phyloP scores from a whole-genome alignment of 2,888 invertebrate species.

The Dryomyza anilis region DNA sequence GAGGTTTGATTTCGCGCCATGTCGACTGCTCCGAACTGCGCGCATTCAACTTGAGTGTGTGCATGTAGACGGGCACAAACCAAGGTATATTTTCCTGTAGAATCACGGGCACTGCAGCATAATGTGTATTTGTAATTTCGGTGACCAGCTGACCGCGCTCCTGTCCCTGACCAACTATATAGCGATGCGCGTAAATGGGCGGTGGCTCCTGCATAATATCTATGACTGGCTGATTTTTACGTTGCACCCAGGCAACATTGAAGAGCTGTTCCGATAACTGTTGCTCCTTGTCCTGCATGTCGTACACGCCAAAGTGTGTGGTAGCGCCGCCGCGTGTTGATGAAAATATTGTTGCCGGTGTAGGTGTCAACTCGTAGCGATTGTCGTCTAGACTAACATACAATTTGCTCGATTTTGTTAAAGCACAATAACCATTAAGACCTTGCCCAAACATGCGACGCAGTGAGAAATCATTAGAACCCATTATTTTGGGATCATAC shows the following conservation, averaged over 20 bases:
- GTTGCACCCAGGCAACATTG: conserved; percentile 68
- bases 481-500: conserved; percentile 72
- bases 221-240: conserved; percentile 32
- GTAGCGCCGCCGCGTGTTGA: conserved; percentile 74
- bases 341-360: conserved; percentile 65
- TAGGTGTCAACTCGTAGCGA: conserved; percentile 69
- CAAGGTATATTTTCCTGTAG: conserved; percentile 91
- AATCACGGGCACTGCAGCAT: conserved; percentile 75
- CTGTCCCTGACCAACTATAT: conserved; percentile 88
- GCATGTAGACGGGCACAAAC: conserved; percentile 88
- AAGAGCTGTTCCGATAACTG: conserved; percentile 65
- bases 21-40: background rate
- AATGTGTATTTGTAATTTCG: conserved; percentile 81
- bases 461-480: conserved; percentile 80
- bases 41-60: conserved; percentile 67
- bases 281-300: conserved; percentile 60
- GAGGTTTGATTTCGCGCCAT: conserved; percentile 60
- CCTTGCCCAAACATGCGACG: conserved; percentile 86
- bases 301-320: conserved; percentile 73
- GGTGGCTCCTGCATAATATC: conserved; percentile 63
- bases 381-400: conserved; percentile 73
- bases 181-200: conserved; percentile 76
- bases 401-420: conserved; percentile 77
- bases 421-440: conserved; percentile 79
- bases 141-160: conserved; percentile 89